Conservation (phyloP, 2,113 vertebrate genomes). For the Passer domesticus region DNA sequence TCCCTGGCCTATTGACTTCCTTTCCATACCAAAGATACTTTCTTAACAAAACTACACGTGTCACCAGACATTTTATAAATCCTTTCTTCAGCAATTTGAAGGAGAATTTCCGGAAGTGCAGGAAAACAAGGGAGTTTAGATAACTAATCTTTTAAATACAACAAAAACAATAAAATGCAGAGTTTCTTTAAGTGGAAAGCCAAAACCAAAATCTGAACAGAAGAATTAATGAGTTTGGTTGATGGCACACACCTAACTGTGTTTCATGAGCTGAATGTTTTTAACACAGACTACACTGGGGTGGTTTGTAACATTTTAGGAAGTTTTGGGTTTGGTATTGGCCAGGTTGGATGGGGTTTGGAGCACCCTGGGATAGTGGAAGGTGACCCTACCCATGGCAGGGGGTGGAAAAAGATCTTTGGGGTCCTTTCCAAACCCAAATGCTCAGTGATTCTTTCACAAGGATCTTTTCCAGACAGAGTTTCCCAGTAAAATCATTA, state of each 20-base stretch:
- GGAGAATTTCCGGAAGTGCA: neutral
- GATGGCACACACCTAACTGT: neutral
- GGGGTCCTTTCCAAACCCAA: neutral
- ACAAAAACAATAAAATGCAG: neutral
- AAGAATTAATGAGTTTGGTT: neutral
- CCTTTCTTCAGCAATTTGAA: neutral
- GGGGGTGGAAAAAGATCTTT: neutral
- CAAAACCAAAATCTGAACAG: neutral
- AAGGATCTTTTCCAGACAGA: neutral
- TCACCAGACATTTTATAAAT: neutral
- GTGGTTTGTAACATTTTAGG: neutral
- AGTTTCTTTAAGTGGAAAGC: neutral
- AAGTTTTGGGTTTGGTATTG: neutral
- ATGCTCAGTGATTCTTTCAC: neutral
- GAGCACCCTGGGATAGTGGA: too few relatives aligned
- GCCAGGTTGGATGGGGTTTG: neutral
- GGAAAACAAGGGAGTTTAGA: neutral
- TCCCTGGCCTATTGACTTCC: neutral
- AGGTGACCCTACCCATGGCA: neutral
- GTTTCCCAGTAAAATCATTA: neutral
- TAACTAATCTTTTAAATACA: neutral
- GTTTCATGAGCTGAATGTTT: neutral
- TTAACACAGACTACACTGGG: neutral
- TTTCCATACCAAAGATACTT: neutral
- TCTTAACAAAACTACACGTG: neutral